Evolutionary conservation across 2,888 invertebrate species (phyloP).

Genomic region (Empis livida): DNA sequence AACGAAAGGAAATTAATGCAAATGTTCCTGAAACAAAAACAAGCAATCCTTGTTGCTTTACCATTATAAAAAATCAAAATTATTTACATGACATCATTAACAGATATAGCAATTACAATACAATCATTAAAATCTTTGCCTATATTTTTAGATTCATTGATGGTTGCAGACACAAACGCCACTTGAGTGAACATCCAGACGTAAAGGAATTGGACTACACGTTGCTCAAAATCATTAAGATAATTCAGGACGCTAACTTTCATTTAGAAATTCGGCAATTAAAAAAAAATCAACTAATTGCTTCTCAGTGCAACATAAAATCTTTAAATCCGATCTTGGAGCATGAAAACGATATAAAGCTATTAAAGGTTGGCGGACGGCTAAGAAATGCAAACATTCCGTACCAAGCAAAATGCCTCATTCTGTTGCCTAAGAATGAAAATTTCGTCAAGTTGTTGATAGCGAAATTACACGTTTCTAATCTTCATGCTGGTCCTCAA

Average conservation of each 20-base stretch:
- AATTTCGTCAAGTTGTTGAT: neutral
- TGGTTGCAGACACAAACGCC: no score
- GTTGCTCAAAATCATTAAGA: neutral
- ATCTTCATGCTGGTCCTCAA: neutral
- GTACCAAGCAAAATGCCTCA: neutral
- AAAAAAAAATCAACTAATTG: neutral
- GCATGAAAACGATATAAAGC: neutral
- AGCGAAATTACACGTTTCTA: neutral
- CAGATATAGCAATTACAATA: neutral
- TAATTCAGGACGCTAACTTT: neutral
- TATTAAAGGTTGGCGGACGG: neutral
- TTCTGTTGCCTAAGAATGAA: neutral
- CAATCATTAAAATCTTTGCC: conserved; percentile 2
- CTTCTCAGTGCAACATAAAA: neutral
- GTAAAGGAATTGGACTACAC: neutral
- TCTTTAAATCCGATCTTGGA: neutral
- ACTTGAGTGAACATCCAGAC: no score
- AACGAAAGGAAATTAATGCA: no score
- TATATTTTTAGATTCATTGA: conserved; percentile 4
- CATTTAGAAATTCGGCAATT: neutral
- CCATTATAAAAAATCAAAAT: no score
- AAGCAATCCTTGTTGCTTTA: no score
- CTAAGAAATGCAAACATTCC: neutral
- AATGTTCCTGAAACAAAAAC: neutral
- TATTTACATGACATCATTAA: no score